A percentile compares a stretch with the other conserved stretches of the same genome.
phyloP scores from a whole-genome alignment of 2,113 vertebrate genomes.

The Equus quagga region DNA sequence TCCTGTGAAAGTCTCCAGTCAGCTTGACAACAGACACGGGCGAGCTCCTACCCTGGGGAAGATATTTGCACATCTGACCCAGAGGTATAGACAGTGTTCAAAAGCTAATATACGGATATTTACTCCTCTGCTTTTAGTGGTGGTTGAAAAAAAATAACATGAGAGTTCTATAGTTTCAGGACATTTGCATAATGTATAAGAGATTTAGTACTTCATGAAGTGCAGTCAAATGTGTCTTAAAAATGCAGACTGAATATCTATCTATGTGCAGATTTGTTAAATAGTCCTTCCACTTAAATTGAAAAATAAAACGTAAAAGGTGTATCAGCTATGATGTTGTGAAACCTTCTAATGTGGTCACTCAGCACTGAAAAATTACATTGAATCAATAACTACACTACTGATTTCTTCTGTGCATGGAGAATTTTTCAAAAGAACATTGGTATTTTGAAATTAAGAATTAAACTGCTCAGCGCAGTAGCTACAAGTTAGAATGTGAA shows the following conservation, averaged over 20 bases:
- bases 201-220: constrained; percentile 17
- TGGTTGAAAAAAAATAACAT: not conserved
- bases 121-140: constrained; percentile 34
- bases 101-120: not conserved
- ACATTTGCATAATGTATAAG: not conserved
- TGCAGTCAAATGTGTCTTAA: not conserved
- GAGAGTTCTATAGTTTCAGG: not conserved
- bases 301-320: constrained; percentile 47
- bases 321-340: not conserved
- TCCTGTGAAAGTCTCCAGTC: not conserved
- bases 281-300: not conserved
- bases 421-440: not conserved
- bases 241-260: not conserved
- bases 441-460: not conserved
- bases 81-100: not conserved
- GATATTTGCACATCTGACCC: not conserved
- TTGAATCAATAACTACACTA: not conserved
- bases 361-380: not conserved
- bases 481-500: not conserved
- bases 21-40: constrained; percentile 68
- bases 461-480: not conserved
- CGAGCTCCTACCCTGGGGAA: not conserved
- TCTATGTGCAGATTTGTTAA: not conserved
- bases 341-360: constrained; percentile 58
- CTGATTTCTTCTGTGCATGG: not conserved